Percentiles rank a stretch among this genome's conserved stretches.
These are phyloP conservation scores for Pantherophis guttatus DNA, from an alignment of 2,113 vertebrate genomes.

Conservation along the genomic window DNA sequence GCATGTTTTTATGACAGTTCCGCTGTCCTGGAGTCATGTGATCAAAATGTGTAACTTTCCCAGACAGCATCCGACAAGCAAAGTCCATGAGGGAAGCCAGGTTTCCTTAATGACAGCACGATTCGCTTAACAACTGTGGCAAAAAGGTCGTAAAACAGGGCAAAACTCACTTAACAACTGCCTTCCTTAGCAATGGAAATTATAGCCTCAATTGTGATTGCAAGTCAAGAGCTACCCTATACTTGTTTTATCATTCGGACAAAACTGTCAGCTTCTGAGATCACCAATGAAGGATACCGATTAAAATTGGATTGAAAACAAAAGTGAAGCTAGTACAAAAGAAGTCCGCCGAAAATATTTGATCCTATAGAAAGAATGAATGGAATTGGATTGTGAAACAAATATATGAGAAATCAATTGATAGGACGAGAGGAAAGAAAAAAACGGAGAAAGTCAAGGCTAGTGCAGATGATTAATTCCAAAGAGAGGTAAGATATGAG, in stretches of 20 bases:
- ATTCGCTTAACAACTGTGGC: background rate
- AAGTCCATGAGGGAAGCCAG: background rate
- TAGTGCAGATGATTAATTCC: background rate
- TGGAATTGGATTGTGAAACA: background rate
- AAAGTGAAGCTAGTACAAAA: background rate
- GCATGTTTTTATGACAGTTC: background rate
- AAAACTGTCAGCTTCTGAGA: background rate
- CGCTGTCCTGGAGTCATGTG: background rate
- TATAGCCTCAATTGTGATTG: background rate
- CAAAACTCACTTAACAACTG: background rate
- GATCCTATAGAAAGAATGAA: background rate
- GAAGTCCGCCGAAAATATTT: background rate
- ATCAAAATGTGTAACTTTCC: background rate
- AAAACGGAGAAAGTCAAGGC: background rate
- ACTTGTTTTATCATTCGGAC: background rate
- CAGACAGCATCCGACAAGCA: background rate
- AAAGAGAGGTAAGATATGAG: background rate
- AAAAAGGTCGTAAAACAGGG: background rate
- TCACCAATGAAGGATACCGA: background rate
- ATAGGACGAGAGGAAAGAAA: background rate
- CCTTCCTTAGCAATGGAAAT: background rate
- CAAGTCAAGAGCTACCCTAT: background rate
- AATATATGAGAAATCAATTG: background rate
- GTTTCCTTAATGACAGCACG: background rate
- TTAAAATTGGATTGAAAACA: background rate